Evolutionary conservation across 1,140 invertebrate genomes (phyloP), one percentile per base, ranked within the genome.

Genomic region (Eulimnadia texana): DNA sequence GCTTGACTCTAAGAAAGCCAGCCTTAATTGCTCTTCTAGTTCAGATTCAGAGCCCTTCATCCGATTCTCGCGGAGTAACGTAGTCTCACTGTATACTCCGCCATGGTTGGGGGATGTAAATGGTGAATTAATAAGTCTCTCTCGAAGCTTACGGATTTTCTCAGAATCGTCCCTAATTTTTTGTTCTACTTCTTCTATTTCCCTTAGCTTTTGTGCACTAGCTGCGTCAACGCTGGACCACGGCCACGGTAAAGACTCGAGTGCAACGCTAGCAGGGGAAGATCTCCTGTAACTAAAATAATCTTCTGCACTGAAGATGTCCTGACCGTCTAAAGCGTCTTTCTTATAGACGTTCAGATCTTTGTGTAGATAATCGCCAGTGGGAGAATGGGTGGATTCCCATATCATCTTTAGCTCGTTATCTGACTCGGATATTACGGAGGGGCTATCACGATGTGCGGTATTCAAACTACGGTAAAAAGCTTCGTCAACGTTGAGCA

Each of bases 381-480:
- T 16, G 0, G 60, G 24, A 9, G 33, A 42, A 42, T 42, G 33
- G 11, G 24, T 27, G 10, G 60, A 59, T 69, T 90, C 86, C 82
- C 86, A 88, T 66, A 88, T 89, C 82, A 89, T 87, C 61, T 82
- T 84, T 61, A 88, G 72, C 65, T 87, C 84, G 49, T 66, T 64
- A 19, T 71, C 71, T 2, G 64, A 60, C 23, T 67, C 69, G n/a
- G 66, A 63, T 13, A 68, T 61, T 49, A 68, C 83, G 79, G 66
- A 81, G 78, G 67, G 72, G 70, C 88, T 85, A 66, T 91, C 86
- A 47, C 87, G 77, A 72, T 90, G 90, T 23, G 86, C 87, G 70
- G 86, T 85, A 73, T 92, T 91, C 20, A 93, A 76, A 70, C 85
- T 90, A 65, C 86, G 80, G 71, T 93, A 92, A 74, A 91, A 93